These are phyloP conservation scores for Felis chaus DNA, from an alignment of 2,113 vertebrate species.

Conservation along the genomic window DNA sequence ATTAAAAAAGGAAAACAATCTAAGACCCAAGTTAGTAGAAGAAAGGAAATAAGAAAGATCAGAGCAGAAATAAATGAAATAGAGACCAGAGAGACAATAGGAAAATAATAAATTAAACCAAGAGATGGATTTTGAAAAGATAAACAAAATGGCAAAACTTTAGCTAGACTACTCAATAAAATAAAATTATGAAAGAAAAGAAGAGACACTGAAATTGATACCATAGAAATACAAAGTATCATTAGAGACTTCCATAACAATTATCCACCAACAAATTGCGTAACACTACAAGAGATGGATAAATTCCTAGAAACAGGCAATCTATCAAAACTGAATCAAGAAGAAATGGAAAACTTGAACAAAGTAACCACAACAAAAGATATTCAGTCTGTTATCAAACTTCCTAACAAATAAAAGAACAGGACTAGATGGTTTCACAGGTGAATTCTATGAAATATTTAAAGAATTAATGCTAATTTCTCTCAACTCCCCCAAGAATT, in stretches of 20 bases:
- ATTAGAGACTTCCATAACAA: background rate
- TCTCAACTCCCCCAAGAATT: background rate
- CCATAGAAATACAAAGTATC: background rate
- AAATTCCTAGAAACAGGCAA: background rate
- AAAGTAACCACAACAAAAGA: background rate
- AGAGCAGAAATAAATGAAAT: background rate
- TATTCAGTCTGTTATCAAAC: background rate
- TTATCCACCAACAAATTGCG: background rate
- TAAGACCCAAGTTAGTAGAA: background rate
- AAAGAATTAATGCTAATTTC: background rate
- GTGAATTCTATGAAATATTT: background rate
- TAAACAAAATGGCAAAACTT: background rate
- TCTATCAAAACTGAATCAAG: background rate
- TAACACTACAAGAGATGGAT: background rate
- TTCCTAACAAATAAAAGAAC: background rate
- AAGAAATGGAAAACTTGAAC: background rate
- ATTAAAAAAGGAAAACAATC: background rate
- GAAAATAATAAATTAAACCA: background rate
- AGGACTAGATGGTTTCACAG: background rate
- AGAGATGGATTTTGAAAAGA: background rate
- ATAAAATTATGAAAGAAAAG: background rate
- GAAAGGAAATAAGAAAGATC: background rate
- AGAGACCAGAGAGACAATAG: background rate
- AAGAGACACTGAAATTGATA: background rate
- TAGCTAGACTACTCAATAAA: background rate